Evolutionary conservation across 2,797 vertebrate species (phyloP), one percentile per base, ranked within the genome.

Genomic region (Xiphophorus birchmanni): DNA sequence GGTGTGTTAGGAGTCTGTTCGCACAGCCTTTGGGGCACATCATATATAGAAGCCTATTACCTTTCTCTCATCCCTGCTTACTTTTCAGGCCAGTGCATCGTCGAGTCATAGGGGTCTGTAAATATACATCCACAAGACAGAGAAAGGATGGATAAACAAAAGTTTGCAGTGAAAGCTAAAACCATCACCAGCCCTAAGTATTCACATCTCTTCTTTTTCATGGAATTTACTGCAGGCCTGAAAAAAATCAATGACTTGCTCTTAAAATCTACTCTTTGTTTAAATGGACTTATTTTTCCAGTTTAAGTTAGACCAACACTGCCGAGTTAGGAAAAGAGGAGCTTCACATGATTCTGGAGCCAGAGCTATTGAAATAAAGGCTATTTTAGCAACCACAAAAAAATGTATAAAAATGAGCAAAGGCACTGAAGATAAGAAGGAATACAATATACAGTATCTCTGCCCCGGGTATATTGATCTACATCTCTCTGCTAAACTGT

Each of bases 1-100:
- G 69, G 50, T 79, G 63, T 82, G 75, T 47, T 63, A 47, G 76
- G 47, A 74, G 48, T 82, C 6, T 75, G 60, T 77, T 74, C 69
- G 65, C 40, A 44, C 26, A 29, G 48, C 58, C 73, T 42, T 54
- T 32, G 40, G 73, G 58, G 13, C 79, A 60, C 78, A 79, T 78
- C 47, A 50, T 12, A 77, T 50, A 81, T 48, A 63, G 5, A 80
- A 7, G 23, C 52, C 52, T 3, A 50, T 69, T 40, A 40, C 73
- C 50, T 69, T 75, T 69, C 60, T 44, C 15, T 42, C 23, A 42
- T 79, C 18, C 29, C 23, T 29, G 23, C 44, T 74, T n/a, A 60
- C 23, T 76, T 58, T 58, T 35, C n/a, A 26, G 40, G 23, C 58
- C 26, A 35, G 21, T 11, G 32, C 50, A 56, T 17, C 26, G 26